Evolutionary conservation across 2,888 invertebrate genomes (phyloP).

Genomic region (Didymodactylos carnosus): DNA sequence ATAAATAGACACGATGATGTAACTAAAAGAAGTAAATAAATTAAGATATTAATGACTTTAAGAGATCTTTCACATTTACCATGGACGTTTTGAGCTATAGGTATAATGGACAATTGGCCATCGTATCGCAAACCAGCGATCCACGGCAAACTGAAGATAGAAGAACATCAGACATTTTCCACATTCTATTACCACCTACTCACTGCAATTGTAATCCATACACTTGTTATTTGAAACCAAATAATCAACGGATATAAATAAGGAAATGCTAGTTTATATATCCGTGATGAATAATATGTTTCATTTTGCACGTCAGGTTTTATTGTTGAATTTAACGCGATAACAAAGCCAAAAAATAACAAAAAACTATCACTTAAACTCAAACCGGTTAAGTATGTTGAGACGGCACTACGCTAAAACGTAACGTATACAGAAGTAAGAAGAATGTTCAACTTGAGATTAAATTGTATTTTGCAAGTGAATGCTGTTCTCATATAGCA

Average conservation of each 20-base stretch:
- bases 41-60: neutral
- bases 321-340: neutral
- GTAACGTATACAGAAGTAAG: neutral
- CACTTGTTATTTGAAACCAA: conserved; percentile 11
- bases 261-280: neutral
- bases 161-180: too few species aligned
- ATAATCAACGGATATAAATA: conserved; percentile 4
- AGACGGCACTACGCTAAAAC: neutral
- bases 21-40: neutral
- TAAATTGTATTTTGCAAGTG: too few species aligned
- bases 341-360: neutral
- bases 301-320: neutral
- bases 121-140: conserved; percentile 10
- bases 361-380: neutral
- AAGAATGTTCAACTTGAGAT: too few species aligned
- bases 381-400: neutral
- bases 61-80: neutral
- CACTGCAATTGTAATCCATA: conserved; percentile 7
- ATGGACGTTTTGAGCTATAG: neutral
- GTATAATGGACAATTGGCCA: conserved; percentile 9
- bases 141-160: neutral
- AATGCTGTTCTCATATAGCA: too few species aligned
- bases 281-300: neutral
- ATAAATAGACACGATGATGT: conserved; percentile 1
- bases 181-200: too few species aligned